Evolutionary conservation across 2,888 invertebrate genomes (phyloP).

Genomic region (Brachylomia viminalis): DNA sequence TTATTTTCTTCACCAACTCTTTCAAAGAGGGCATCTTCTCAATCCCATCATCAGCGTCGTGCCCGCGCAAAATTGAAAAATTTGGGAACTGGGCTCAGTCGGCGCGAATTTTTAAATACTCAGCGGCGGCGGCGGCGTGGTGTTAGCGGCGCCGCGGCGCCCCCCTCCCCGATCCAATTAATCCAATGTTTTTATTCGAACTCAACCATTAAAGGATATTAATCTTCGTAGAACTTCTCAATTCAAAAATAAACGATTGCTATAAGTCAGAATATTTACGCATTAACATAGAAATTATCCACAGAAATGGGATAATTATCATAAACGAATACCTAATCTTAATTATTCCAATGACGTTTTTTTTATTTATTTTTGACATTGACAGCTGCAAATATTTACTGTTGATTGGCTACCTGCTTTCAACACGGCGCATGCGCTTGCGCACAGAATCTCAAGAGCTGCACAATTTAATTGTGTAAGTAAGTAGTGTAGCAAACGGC

Average conservation of each 20-base stretch:
- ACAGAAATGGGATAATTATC: conserved; percentile 2
- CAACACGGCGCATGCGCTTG: background rate
- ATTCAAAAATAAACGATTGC: background rate
- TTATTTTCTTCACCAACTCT: no score
- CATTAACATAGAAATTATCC: conserved; percentile 21
- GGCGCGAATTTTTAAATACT: no score
- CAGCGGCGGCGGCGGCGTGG: no score
- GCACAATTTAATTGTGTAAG: background rate
- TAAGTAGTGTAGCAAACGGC: no score
- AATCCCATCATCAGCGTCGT: no score
- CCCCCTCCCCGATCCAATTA: background rate
- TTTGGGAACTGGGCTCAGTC: no score
- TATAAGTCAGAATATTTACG: background rate
- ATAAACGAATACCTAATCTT: background rate
- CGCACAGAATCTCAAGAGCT: background rate
- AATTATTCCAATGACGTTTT: conserved; percentile 6
- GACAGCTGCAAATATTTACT: conserved; percentile 5
- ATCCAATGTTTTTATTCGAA: background rate
- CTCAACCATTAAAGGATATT: background rate
- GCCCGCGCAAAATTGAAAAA: no score
- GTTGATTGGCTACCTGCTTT: background rate
- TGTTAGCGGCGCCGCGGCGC: no score
- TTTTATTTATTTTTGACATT: no score
- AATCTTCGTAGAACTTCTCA: background rate
- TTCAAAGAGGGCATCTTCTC: no score